phyloP scores from a whole-genome alignment of 1,140 invertebrate genomes.

The Pseudomyrmex sp. region DNA sequence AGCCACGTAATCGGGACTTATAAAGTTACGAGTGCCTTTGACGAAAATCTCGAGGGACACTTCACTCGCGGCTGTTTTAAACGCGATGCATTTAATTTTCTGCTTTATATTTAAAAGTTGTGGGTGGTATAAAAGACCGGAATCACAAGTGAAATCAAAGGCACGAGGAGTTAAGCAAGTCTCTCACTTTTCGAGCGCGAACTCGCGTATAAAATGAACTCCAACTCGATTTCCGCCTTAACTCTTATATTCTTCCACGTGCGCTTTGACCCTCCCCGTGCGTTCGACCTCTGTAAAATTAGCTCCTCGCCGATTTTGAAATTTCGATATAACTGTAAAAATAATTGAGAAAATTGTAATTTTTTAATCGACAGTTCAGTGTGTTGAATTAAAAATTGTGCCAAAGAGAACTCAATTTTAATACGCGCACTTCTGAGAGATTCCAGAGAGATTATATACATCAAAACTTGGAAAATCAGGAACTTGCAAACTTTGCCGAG shows the following conservation, averaged over 20 bases:
- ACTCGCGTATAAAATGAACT: not conserved
- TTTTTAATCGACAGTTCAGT: not conserved
- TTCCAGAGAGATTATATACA: too few species aligned
- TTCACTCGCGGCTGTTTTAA: not conserved
- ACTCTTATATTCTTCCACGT: too few species aligned
- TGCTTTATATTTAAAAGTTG: slow-evolving; percentile 4
- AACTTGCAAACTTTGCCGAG: too few species aligned
- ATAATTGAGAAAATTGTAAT: not conserved
- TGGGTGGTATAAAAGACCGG: not conserved
- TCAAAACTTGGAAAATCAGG: too few species aligned
- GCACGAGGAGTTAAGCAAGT: too few species aligned
- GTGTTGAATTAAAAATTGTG: too few species aligned
- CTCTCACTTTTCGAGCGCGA: too few species aligned
- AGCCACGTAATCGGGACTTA: not conserved
- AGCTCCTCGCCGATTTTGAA: not conserved
- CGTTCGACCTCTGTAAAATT: not conserved
- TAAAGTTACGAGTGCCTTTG: not conserved
- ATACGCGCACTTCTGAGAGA: too few species aligned
- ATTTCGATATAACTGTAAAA: not conserved
- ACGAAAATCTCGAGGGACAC: not conserved
- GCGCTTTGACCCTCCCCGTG: not conserved
- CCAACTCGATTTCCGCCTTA: not conserved
- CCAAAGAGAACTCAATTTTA: too few species aligned
- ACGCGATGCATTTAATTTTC: not conserved
- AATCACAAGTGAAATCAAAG: not conserved